Evolutionary conservation across 92 coral and sea anemone species (phyloP), one percentile per base, ranked within the genome.

Genomic region (Phenganax marumi): DNA sequence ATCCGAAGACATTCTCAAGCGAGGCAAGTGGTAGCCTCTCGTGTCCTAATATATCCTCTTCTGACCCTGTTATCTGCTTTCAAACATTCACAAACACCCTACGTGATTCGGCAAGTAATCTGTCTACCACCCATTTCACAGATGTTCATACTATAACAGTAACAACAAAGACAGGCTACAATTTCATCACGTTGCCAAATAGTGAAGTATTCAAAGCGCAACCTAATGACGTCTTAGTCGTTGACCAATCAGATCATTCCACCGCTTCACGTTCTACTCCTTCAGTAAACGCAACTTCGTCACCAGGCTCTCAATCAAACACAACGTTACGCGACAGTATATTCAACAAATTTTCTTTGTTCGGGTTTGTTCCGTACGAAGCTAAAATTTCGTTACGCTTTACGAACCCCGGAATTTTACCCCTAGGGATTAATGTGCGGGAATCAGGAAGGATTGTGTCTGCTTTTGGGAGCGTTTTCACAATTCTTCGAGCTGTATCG

Each of bases 321-420:
- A 33, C 79, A 50, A 23, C 47, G 13, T 60, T 12, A 25, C 9
- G 50, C 22, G 52, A 8, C 24, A 56, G 23, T 23, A 22, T 19
- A 52, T 25, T 75, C 11, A 21, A 54, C 2, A 60, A 54, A 11
- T 13, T 75, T 55, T 75, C 80, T 1, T 18, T 75, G n/a, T 75
- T 52, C 80, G 80, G 80, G 21, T 18, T 75, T 75, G 60, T 53
- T 22, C 80, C 80, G 50, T 75, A 52, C 80, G 65, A 75, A 26
- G n/a, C 66, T 5, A 26, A 50, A 9, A 25, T 75, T 13, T 10
- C 39, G n/a, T 39, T 75, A 7, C 65, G 66, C 1, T 12, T 53
- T 52, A 75, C 48, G 80, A 60, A 33, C 66, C 80, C 80, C 2
- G 80, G 80, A 23, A 49, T 22, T 2, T 21, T 55, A 8, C 50